Percentiles rank a stretch among this genome's conserved stretches.
phyloP scores from a whole-genome alignment of 2,797 vertebrate genomes.

The Mallotus villosus region DNA sequence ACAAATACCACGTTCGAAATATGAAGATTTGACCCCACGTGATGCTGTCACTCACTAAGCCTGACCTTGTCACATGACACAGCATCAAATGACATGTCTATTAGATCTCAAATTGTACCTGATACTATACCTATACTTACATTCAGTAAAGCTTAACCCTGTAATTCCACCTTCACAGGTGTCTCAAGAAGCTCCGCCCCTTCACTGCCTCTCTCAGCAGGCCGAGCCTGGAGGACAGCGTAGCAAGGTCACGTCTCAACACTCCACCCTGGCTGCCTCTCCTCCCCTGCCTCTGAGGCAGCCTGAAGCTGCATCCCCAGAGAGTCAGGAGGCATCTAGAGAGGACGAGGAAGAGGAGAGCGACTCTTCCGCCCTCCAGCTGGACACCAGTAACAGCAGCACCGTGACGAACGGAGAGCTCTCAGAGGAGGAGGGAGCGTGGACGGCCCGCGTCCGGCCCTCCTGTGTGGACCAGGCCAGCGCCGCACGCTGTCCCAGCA shows the following conservation, averaged over 20 bases:
- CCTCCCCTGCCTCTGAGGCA: conserved; percentile 15
- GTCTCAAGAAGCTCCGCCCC: conserved; percentile 33
- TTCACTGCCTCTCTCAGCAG: conserved; percentile 25
- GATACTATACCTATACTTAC: conserved; percentile 13
- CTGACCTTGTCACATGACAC: neutral
- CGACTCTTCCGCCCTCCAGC: conserved; percentile 55
- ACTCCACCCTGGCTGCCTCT: conserved; percentile 27
- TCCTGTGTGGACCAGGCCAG: conserved; percentile 87
- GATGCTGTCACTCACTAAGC: neutral
- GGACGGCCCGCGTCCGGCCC: conserved; percentile 37
- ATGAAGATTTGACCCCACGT: conserved; percentile 6
- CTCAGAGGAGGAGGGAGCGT: conserved; percentile 76
- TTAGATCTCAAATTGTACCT: conserved; percentile 37
- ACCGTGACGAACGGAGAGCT: conserved; percentile 79
- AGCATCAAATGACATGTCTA: conserved; percentile 17
- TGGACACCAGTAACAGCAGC: conserved; percentile 76
- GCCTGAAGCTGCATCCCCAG: conserved; percentile 33
- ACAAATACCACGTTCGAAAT: conserved; percentile 8
- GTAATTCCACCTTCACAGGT: conserved; percentile 48
- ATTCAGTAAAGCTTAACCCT: conserved; percentile 41
- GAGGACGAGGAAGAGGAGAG: conserved; percentile 47
- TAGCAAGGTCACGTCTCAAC: conserved; percentile 37
- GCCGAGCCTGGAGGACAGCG: conserved; percentile 18
- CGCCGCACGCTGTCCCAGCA: conserved; percentile 75
- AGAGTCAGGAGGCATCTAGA: conserved; percentile 48